A percentile compares a stretch with the other conserved stretches of the same genome.
Conservation (phyloP, 2,113 vertebrate genomes). For the Pontoporia blainvillei region DNA sequence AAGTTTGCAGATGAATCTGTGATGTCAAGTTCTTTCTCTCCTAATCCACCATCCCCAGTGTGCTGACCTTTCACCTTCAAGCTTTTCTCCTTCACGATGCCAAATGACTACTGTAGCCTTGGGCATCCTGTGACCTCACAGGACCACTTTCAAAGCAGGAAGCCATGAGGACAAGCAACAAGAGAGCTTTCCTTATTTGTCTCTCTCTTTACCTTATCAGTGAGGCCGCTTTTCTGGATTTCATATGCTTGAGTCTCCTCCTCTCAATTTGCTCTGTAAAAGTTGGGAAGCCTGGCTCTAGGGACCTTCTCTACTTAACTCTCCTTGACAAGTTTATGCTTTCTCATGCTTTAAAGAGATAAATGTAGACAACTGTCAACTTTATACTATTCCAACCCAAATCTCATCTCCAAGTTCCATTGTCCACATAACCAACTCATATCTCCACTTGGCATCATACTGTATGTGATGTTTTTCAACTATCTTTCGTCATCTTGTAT, state of each 20-base stretch:
- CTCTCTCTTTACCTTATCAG: not conserved
- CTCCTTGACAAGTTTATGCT: not conserved
- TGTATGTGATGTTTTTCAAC: not conserved
- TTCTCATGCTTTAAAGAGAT: not conserved
- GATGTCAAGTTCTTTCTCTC: not conserved
- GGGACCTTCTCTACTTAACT: not conserved
- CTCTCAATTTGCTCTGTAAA: not conserved
- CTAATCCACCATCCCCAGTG: not conserved
- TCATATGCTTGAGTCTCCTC: not conserved
- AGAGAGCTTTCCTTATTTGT: not conserved
- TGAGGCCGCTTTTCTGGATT: not conserved
- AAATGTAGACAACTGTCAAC: not conserved
- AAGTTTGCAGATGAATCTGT: not conserved
- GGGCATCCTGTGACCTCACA: not conserved
- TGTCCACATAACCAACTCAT: not conserved
- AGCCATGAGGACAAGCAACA: not conserved
- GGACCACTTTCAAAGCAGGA: not conserved
- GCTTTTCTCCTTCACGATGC: not conserved
- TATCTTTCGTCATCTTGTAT: not conserved
- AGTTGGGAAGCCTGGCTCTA: not conserved
- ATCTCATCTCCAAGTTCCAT: not conserved
- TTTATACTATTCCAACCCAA: not conserved
- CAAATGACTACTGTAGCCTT: not conserved
- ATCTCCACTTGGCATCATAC: not conserved
- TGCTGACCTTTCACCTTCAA: not conserved